These are phyloP conservation scores for Apodemia mormo DNA, from an alignment of 2,888 invertebrate species.

Conservation along the genomic window DNA sequence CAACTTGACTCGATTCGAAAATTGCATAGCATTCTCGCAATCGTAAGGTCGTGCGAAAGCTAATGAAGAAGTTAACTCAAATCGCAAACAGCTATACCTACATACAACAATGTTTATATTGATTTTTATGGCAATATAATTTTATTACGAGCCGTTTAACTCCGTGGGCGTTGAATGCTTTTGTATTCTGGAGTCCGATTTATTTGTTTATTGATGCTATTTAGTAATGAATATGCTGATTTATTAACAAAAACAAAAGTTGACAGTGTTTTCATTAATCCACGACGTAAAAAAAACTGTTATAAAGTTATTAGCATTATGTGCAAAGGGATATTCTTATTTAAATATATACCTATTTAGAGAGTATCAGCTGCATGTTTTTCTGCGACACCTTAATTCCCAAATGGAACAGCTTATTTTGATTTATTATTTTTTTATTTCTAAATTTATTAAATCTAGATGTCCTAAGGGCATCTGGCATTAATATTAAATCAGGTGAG, in stretches of 20 bases:
- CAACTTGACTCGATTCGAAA: slow-evolving; percentile 55
- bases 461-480: too few species aligned
- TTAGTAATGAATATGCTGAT: slow-evolving; percentile 30
- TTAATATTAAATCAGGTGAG: too few species aligned
- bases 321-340: too few species aligned
- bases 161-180: slow-evolving; percentile 49
- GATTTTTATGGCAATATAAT: slow-evolving; percentile 74
- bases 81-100: slow-evolving; percentile 49
- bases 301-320: not conserved
- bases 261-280: slow-evolving; percentile 32
- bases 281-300: not conserved
- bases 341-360: too few species aligned
- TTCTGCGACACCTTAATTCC: too few species aligned
- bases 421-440: too few species aligned
- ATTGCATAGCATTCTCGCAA: slow-evolving; percentile 64
- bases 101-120: slow-evolving; percentile 68
- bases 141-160: slow-evolving; percentile 52
- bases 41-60: slow-evolving; percentile 66
- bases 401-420: too few species aligned
- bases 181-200: slow-evolving; percentile 29
- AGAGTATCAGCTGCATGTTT: too few species aligned
- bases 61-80: slow-evolving; percentile 78
- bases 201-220: not conserved
- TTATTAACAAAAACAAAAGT: slow-evolving; percentile 44
- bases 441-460: too few species aligned